Conservation (phyloP, 2,113 vertebrate genomes). For the Python bivittatus region DNA sequence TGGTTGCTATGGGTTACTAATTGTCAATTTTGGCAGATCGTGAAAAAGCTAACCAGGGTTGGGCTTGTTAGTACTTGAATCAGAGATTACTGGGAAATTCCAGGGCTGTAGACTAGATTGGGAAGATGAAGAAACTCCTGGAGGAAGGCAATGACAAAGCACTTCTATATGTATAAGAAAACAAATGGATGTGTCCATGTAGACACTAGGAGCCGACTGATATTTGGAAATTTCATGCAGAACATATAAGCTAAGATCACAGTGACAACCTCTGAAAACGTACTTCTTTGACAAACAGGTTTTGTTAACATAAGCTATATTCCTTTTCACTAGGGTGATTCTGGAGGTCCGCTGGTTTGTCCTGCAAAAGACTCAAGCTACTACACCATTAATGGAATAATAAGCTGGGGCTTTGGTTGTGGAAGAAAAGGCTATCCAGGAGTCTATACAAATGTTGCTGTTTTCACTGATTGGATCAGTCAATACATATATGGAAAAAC, state of each 20-base stretch:
- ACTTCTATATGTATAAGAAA: background rate
- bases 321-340: constrained; percentile 55
- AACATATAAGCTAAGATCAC: background rate
- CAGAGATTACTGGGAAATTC: background rate
- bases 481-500: constrained; percentile 38
- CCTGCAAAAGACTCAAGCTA: constrained; percentile 39
- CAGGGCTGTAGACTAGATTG: background rate
- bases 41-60: background rate
- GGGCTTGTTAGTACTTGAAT: background rate
- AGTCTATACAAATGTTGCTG: constrained; percentile 55
- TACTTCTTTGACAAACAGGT: background rate
- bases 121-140: background rate
- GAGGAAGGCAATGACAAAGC: background rate
- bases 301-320: background rate
- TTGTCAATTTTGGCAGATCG: background rate
- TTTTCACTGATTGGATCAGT: constrained; percentile 63
- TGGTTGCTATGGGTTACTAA: no score
- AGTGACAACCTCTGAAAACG: background rate
- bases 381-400: constrained; percentile 63
- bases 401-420: constrained; percentile 60
- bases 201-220: background rate
- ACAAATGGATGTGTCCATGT: background rate
- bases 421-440: constrained; percentile 56
- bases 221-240: background rate
- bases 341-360: constrained; percentile 66